phyloP scores from a whole-genome alignment of 2,113 vertebrate genomes.

The Crotophaga sulcirostris region DNA sequence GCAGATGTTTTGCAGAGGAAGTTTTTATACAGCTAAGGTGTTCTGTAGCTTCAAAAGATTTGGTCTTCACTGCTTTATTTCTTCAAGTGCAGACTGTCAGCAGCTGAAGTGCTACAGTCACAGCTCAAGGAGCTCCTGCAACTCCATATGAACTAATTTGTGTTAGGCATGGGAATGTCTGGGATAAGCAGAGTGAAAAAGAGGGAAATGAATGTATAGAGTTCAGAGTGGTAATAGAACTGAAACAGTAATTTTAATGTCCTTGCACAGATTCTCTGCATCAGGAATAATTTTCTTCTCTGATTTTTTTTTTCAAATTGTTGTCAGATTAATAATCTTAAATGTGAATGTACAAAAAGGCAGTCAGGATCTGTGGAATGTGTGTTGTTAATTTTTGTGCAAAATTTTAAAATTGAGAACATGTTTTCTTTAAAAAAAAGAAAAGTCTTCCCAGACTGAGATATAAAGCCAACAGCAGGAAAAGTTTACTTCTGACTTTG shows the following conservation, averaged over 20 bases:
- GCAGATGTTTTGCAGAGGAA: background rate
- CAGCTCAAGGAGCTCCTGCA: background rate
- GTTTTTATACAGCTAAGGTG: background rate
- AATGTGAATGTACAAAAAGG: background rate
- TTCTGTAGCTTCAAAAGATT: background rate
- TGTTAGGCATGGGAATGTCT: no score
- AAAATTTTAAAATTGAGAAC: background rate
- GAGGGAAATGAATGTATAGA: background rate
- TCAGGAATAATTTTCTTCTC: background rate
- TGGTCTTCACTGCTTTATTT: background rate
- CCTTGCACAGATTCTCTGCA: background rate
- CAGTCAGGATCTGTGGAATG: background rate
- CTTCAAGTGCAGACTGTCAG: background rate
- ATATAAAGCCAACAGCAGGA: background rate
- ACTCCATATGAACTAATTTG: background rate
- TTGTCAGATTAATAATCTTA: background rate
- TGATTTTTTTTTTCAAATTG: background rate
- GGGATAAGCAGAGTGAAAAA: background rate
- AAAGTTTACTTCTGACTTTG: background rate
- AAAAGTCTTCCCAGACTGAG: background rate
- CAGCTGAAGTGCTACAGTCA: background rate
- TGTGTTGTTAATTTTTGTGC: background rate
- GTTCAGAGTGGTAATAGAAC: background rate
- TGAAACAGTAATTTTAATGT: background rate
- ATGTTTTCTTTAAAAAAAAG: background rate